Base-by-base conservation (phyloP, 2,888 invertebrate species). In the Drosophila robusta region DNA sequence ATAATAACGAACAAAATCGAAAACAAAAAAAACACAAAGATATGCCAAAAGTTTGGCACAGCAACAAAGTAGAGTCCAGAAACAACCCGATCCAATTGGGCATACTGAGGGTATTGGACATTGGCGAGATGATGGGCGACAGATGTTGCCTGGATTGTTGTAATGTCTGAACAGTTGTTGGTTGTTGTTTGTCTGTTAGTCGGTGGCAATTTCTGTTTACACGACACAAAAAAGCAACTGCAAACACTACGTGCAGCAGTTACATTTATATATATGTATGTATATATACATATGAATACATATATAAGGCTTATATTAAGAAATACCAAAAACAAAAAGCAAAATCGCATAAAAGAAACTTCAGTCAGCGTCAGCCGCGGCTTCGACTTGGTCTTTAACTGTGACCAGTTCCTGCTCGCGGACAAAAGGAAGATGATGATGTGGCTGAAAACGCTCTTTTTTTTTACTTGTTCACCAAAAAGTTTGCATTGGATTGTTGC, bases 341-440 rank as follows among this genome's bases (percentile, higher is more conserved):
- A 56, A 44, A 58, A 41, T 51, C 52, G 56, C 71, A 65, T 67
- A 67, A 79, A 86, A 83, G 80, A 80, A 86, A 86, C 72, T 75
- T 64, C 61, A 77, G 47, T 44, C 42, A 54, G 49, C 65, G 52
- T 41, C 69, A 61, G 39, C 32, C 41, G 60, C 22, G 39, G 46
- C 60, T 66, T 56, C 63, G 70, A 41, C 44, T 70, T 62, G 66
- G 67, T 63, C 68, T 76, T 71, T 49, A 72, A 68, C 77, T 75
- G 76, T 80, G 69, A 78, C 84, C 87, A 82, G 87, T 87, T 83
- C 87, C 87, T 87, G 85, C 65, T 87, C 76, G 70, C 74, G 84
- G 79, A 83, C 83, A 87, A 83, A 87, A 83, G 87, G 87, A 83
- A 87, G 83, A 84, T 81, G 82, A 87, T 84, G 78, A 70, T 78